phyloP scores from a whole-genome alignment of 2,888 invertebrate genomes.

The Minunthozetes semirufus region DNA sequence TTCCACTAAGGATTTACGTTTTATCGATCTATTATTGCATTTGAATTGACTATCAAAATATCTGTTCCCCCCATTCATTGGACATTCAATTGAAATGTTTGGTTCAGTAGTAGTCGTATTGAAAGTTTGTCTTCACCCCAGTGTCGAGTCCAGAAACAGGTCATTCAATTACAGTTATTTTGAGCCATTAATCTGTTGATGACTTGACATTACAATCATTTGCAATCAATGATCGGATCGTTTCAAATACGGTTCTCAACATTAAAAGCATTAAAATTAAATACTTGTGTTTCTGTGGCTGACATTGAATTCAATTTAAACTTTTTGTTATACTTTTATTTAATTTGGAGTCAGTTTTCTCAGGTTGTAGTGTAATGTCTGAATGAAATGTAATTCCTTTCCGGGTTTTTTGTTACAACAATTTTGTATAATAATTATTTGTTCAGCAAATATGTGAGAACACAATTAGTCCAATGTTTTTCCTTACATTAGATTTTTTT shows the following conservation, averaged over 20 bases:
- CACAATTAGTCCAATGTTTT: background rate
- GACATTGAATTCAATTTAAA: conserved; percentile 16
- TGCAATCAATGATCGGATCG: background rate
- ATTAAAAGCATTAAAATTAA: background rate
- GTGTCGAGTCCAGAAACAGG: background rate
- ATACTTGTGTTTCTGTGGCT: background rate
- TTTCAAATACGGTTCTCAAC: background rate
- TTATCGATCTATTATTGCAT: conserved; percentile 32
- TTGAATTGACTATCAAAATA: conserved; percentile 19
- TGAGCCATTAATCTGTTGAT: conserved; percentile 7
- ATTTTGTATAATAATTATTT: conserved; percentile 19
- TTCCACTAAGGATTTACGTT: conserved; percentile 28
- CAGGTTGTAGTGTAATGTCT: background rate
- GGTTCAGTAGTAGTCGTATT: background rate
- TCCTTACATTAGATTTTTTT: background rate
- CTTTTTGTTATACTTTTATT: background rate
- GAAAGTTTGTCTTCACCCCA: background rate
- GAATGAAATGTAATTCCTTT: conserved; percentile 11
- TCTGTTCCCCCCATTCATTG: background rate
- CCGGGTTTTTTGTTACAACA: conserved; percentile 22
- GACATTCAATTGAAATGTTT: conserved; percentile 8
- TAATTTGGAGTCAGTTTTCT: background rate
- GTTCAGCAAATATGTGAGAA: background rate
- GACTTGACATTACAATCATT: conserved; percentile 1
- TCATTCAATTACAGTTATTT: conserved; percentile 15